These are phyloP conservation scores for Hippocampus guttulatus DNA, from an alignment of 2,113 vertebrate species.

Conservation along the genomic window DNA sequence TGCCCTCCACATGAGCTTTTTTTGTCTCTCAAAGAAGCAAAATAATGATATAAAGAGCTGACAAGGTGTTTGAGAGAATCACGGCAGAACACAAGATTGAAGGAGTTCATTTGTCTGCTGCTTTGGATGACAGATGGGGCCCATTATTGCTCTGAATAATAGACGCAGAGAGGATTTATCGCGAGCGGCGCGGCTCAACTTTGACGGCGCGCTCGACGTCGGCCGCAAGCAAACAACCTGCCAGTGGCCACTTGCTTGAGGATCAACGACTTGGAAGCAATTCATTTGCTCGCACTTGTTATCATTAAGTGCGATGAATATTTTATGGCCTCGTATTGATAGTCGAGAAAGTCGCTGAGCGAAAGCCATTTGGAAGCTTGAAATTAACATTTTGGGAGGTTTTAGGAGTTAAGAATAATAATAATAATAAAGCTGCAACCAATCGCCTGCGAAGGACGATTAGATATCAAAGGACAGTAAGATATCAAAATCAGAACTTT, in stretches of 20 bases:
- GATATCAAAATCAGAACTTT: neutral
- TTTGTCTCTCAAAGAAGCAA: slow-evolving; percentile 29
- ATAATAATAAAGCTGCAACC: too few species aligned
- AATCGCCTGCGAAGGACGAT: too few species aligned
- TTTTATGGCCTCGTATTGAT: neutral
- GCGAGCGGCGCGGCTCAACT: slow-evolving; percentile 35
- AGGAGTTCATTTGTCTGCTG: slow-evolving; percentile 60
- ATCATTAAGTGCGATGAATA: slow-evolving; percentile 11
- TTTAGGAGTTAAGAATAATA: too few species aligned
- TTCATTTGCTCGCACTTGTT: slow-evolving; percentile 17
- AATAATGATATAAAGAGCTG: neutral
- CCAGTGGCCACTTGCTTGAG: slow-evolving; percentile 26
- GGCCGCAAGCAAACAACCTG: slow-evolving; percentile 38
- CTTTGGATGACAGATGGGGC: slow-evolving; percentile 61
- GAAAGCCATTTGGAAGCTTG: too few species aligned
- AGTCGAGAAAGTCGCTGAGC: neutral
- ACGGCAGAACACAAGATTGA: slow-evolving; percentile 41
- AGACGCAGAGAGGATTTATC: slow-evolving; percentile 63
- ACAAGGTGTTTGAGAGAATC: slow-evolving; percentile 39
- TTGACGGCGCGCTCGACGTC: slow-evolving; percentile 43
- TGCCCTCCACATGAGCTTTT: neutral
- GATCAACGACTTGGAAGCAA: slow-evolving; percentile 18
- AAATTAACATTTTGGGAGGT: too few species aligned
- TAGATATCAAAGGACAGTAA: too few species aligned
- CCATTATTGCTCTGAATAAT: slow-evolving; percentile 64